Conservation (phyloP, 2,797 vertebrate genomes). For the Decapterus maruadsi region DNA sequence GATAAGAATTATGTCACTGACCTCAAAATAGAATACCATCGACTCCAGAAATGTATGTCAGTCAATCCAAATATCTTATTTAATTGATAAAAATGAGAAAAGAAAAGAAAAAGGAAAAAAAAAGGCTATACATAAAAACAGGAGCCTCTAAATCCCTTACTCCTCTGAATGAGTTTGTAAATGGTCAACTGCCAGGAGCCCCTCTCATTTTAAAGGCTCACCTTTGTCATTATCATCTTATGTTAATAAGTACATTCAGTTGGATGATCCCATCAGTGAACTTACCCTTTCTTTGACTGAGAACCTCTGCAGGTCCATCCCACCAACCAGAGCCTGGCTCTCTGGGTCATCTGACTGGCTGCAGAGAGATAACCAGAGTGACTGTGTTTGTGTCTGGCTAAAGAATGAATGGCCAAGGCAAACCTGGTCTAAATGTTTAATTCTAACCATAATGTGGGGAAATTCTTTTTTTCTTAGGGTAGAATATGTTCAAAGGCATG, state of each 20-base stretch:
- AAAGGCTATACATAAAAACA: not conserved
- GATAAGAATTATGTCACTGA: not conserved
- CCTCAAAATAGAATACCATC: not conserved
- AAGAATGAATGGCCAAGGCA: not conserved
- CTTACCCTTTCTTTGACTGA: slow-evolving; percentile 79
- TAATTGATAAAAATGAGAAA: not conserved
- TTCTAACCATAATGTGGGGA: not conserved
- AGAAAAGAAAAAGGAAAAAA: not conserved
- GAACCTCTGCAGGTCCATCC: slow-evolving; percentile 82
- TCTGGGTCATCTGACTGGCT: slow-evolving; percentile 84
- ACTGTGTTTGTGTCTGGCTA: slow-evolving; percentile 4
- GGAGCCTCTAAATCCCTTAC: not conserved
- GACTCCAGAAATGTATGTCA: not conserved
- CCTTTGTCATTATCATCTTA: slow-evolving; percentile 8
- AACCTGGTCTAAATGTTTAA: too few relatives aligned
- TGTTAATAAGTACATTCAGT: slow-evolving; percentile 1
- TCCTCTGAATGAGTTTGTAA: not conserved
- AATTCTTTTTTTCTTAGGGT: not conserved
- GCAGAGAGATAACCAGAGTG: slow-evolving; percentile 22
- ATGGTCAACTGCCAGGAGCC: not conserved
- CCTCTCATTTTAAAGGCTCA: slow-evolving; percentile 4
- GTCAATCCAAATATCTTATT: not conserved
- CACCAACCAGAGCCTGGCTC: slow-evolving; percentile 76
- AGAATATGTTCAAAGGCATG: too few relatives aligned
- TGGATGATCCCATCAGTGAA: slow-evolving; percentile 21